These are phyloP conservation scores for Dinomys branickii DNA, from an alignment of 2,113 vertebrate species.

Conservation along the genomic window DNA sequence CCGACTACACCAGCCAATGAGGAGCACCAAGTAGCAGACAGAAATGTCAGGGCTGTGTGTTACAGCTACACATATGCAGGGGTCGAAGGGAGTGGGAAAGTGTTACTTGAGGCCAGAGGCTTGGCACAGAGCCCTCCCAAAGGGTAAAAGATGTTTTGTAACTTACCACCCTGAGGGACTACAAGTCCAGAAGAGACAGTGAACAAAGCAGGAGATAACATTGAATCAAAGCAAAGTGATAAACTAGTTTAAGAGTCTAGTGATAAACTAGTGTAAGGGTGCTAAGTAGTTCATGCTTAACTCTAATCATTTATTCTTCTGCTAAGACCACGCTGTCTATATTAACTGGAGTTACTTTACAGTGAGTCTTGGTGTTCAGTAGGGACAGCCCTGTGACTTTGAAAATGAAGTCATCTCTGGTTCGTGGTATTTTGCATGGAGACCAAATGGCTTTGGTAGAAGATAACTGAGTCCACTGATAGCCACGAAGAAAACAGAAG, in stretches of 20 bases:
- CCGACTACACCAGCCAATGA: neutral
- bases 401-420: neutral
- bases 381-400: neutral
- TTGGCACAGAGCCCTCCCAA: neutral
- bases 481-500: neutral
- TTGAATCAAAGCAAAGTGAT: neutral
- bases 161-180: neutral
- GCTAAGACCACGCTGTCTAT: neutral
- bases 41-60: neutral
- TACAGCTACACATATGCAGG: neutral
- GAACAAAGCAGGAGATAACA: neutral
- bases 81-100: neutral
- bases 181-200: neutral
- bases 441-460: neutral
- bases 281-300: neutral
- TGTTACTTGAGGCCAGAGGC: neutral
- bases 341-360: neutral
- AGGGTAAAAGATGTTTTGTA: neutral
- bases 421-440: neutral
- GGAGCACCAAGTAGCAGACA: neutral
- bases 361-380: neutral
- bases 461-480: neutral
- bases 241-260: neutral
- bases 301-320: neutral
- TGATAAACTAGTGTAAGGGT: neutral